Base-by-base conservation (phyloP, 2,797 vertebrate genomes). In the Gorsachius magnificus region DNA sequence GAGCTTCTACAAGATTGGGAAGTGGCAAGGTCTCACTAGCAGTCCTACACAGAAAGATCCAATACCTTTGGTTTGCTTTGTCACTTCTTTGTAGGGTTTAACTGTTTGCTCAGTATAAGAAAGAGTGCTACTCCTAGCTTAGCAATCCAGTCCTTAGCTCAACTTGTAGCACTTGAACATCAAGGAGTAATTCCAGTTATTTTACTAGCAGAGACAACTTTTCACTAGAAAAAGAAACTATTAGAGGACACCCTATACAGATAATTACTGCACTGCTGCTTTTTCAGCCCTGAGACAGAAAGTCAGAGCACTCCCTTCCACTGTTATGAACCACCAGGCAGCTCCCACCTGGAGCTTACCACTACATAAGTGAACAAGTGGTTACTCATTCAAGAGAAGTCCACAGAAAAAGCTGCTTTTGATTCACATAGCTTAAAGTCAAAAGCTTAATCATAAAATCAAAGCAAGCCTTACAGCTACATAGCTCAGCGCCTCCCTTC, bases 351-450 rank as follows among this genome's bases (percentile, higher is more conserved):
- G 5, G 16, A 28, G 5, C 50, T 22, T 10, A 2, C 7, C 15
- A 3, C 16, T n/a, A 20, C 18, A 18, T 2, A 26, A 6, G 9
- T 1, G 6, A 3, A 22, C 9, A 51, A 25, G 8, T 0, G 14
- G 28, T 0, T 12, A 21, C 17, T 16, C 29, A 8, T 1, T 11
- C 35, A 3, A 25, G 5, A 63, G 3, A 1, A 1, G 1, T 0
- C 16, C 5, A 1, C 35, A 43, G 8, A 19, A 60, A 29, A 64
- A 4, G 5, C n/a, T 11, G 11, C 16, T 24, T 58, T 58, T 28
- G 5, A 10, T 0, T 5, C 1, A 6, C 1, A 6, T 0, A 10
- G 6, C 7, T 16, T 5, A 4, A 24, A 16, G 21, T 0, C 25
- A 31, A 50, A 21, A 31, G 16, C 19, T 19, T 6, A 33, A 26